A percentile compares a stretch with the other conserved stretches of the same genome.
These are phyloP conservation scores for Melanargia galathea DNA, from an alignment of 2,888 invertebrate species.

Conservation along the genomic window DNA sequence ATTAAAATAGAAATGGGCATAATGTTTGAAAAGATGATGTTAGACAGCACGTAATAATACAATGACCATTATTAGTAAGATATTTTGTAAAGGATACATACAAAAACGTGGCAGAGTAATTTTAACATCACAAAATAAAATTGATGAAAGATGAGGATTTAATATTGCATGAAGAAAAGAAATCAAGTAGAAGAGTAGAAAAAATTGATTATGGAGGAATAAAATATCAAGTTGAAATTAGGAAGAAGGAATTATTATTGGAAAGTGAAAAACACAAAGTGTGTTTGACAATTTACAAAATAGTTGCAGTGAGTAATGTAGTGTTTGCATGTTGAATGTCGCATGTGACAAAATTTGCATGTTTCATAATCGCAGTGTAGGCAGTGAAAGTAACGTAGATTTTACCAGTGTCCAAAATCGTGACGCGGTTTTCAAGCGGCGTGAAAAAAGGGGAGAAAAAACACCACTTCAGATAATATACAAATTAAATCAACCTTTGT, in stretches of 20 bases:
- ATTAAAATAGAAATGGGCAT: too few relatives aligned
- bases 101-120: too few relatives aligned
- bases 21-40: too few relatives aligned
- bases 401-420: slow-evolving; percentile 81
- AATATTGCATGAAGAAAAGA: neutral
- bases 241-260: slow-evolving; percentile 2
- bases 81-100: too few relatives aligned
- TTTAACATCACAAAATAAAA: neutral
- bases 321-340: slow-evolving; percentile 2
- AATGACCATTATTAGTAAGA: neutral
- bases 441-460: slow-evolving; percentile 77
- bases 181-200: neutral
- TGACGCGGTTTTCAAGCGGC: slow-evolving; percentile 80
- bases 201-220: neutral
- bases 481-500: slow-evolving; percentile 29
- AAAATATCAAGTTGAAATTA: neutral
- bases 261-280: neutral
- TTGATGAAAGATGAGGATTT: neutral
- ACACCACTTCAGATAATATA: slow-evolving; percentile 73
- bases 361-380: slow-evolving; percentile 49
- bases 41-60: neutral
- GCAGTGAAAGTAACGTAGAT: slow-evolving; percentile 67
- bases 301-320: neutral
- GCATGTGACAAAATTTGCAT: neutral
- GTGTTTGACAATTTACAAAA: neutral